phyloP scores from a whole-genome alignment of 2,113 vertebrate species.

The Leptosomus discolor region DNA sequence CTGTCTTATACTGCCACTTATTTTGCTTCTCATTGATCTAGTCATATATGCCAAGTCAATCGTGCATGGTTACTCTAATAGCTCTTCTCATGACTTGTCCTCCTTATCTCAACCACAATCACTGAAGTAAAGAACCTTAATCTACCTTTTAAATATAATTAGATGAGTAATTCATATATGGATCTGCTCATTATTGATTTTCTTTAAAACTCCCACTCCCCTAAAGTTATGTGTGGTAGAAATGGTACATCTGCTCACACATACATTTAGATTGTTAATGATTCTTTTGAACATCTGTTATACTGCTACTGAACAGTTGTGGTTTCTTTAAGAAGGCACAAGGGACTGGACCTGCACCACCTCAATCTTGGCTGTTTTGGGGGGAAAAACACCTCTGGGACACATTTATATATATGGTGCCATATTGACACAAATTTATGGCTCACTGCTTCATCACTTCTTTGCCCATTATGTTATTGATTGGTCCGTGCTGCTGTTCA shows the following conservation, averaged over 20 bases:
- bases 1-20: background rate
- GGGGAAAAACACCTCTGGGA: constrained; percentile 51
- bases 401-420: background rate
- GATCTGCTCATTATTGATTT: constrained; percentile 64
- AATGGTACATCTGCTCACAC: constrained; percentile 74
- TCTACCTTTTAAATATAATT: constrained; percentile 56
- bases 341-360: constrained; percentile 70
- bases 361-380: constrained; percentile 56
- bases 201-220: constrained; percentile 34
- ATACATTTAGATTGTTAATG: constrained; percentile 75
- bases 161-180: constrained; percentile 53
- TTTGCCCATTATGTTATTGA: constrained; percentile 26
- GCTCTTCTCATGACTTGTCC: background rate
- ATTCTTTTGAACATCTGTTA: constrained; percentile 78
- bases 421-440: constrained; percentile 36
- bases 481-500: background rate
- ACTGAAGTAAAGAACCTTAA: constrained; percentile 40
- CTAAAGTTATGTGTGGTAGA: constrained; percentile 63
- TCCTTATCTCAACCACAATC: constrained; percentile 19
- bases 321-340: constrained; percentile 74
- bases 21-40: constrained; percentile 19
- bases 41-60: background rate
- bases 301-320: constrained; percentile 69
- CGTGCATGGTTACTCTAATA: constrained; percentile 5
- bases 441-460: background rate